Evolutionary conservation across 2,888 invertebrate species (phyloP).

Genomic region (Ophion ventricosus): DNA sequence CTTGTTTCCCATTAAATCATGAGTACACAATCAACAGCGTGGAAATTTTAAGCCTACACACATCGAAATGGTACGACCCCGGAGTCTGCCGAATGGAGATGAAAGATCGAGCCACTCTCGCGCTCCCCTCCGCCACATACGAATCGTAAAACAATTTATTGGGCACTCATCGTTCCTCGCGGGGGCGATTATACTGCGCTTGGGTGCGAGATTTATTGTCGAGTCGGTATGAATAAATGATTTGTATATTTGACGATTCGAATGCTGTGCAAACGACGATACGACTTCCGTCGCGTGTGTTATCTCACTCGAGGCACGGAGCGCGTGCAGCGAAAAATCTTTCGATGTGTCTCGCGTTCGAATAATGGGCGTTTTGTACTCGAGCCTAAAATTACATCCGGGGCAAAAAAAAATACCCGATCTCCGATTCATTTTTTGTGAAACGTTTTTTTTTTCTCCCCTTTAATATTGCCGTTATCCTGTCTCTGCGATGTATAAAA

Average conservation of each 20-base stretch:
- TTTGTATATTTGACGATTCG: slow-evolving; percentile 33
- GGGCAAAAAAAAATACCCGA: neutral
- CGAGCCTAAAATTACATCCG: neutral
- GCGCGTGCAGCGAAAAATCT: slow-evolving; percentile 5
- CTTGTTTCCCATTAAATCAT: slow-evolving; percentile 56
- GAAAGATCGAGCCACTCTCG: slow-evolving; percentile 5
- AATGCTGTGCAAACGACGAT: slow-evolving; percentile 54
- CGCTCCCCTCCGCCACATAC: slow-evolving; percentile 21
- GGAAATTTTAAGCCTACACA: slow-evolving; percentile 52
- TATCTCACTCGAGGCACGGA: slow-evolving; percentile 13
- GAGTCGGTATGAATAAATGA: slow-evolving; percentile 58
- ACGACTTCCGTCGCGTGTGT: slow-evolving; percentile 44
- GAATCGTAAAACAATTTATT: slow-evolving; percentile 57
- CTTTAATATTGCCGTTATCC: too few relatives aligned
- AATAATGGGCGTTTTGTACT: neutral
- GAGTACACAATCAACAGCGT: slow-evolving; percentile 56
- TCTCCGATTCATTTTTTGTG: neutral
- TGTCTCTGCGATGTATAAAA: neutral
- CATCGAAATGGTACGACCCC: slow-evolving; percentile 17
- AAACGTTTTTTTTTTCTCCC: neutral
- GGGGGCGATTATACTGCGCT: slow-evolving; percentile 23
- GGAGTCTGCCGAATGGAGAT: slow-evolving; percentile 17
- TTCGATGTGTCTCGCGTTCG: neutral
- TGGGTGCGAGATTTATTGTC: slow-evolving; percentile 51
- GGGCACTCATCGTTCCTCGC: slow-evolving; percentile 11